phyloP scores from a whole-genome alignment of 2,888 invertebrate genomes.

The Nomada goodeniana region DNA sequence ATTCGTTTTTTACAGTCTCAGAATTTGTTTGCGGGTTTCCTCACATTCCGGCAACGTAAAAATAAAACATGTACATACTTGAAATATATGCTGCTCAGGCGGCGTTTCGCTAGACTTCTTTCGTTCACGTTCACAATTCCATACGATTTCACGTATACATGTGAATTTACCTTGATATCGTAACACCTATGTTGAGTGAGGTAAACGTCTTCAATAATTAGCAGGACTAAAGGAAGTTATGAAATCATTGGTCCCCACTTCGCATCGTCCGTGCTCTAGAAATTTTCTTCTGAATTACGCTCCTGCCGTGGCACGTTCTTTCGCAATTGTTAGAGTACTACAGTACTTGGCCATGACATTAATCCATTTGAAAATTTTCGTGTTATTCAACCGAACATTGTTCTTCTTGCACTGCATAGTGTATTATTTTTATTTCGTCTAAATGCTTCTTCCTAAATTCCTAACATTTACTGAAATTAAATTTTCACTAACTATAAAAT shows the following conservation, averaged over 20 bases:
- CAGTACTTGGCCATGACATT: constrained; percentile 70
- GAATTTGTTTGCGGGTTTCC: too few relatives aligned
- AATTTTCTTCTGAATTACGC: constrained; percentile 54
- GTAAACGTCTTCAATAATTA: constrained; percentile 71
- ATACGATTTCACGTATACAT: constrained; percentile 5
- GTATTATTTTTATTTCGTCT: not conserved
- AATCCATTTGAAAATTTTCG: constrained; percentile 62
- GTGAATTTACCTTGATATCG: constrained; percentile 31
- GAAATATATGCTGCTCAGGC: constrained; percentile 14
- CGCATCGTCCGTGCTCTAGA: constrained; percentile 27
- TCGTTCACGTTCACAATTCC: constrained; percentile 22
- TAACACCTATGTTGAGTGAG: constrained; percentile 47
- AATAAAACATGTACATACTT: not conserved
- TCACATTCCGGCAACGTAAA: not conserved
- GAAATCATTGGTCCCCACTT: constrained; percentile 54
- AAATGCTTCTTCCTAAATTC: too few relatives aligned
- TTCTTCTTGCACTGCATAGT: not conserved
- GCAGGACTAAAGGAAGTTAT: constrained; percentile 65
- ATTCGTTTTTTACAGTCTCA: too few relatives aligned
- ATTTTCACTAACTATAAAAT: too few relatives aligned
- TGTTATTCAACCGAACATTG: not conserved
- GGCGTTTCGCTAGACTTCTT: constrained; percentile 14
- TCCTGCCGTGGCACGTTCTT: constrained; percentile 37
- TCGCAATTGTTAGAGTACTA: constrained; percentile 54
- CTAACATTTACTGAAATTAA: too few relatives aligned